Evolutionary conservation across 1,140 invertebrate genomes (phyloP), one percentile per base, ranked within the genome.

Genomic region (Anoplophora glabripennis): DNA sequence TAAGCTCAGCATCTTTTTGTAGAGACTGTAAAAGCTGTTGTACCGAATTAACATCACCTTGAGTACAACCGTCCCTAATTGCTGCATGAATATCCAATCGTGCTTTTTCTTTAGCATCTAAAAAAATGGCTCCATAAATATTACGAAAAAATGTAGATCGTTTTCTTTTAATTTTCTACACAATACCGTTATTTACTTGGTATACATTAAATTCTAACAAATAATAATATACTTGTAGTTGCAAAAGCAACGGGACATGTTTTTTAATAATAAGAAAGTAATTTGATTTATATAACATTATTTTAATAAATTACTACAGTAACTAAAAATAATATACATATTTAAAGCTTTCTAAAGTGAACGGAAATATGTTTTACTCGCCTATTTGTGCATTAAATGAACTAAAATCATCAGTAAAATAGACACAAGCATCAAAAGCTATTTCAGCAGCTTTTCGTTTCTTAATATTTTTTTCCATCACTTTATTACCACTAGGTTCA

Each of bases 81-180:
- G 85, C 82, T 10, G 82, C 79, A 75, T 93, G 89, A 33, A 84
- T 81, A 15, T 85, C 84, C 41, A 87, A 77, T 47, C 86, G 81
- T 33, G 84, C 82, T 47, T 85, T 78, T 74, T 93, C 90, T 62
- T 87, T 78, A 1, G 84, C 86, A 82, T 89, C 87, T 88, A 75
- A 57, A 72, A 69, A 9, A 41, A 57, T 53, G 65, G 44, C 28
- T 4, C n/a, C 33, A 49, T n/a, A 3, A 28, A 28, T 28, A 28
- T 28, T 28, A 28, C 21, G 5, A 28, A 28, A 2, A 28, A 28
- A 28, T 3, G 21, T 3, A 28, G 21, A 3, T 28, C 5, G 5
- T 28, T 3, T 28, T 2, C 2, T 28, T 28, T 28, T 5, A 28
- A 28, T 28, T 28, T 28, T n/a, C n/a, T n/a, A n/a, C n/a, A n/a